Conservation (phyloP, 1,140 invertebrate genomes). For the Drosophila littoralis region DNA sequence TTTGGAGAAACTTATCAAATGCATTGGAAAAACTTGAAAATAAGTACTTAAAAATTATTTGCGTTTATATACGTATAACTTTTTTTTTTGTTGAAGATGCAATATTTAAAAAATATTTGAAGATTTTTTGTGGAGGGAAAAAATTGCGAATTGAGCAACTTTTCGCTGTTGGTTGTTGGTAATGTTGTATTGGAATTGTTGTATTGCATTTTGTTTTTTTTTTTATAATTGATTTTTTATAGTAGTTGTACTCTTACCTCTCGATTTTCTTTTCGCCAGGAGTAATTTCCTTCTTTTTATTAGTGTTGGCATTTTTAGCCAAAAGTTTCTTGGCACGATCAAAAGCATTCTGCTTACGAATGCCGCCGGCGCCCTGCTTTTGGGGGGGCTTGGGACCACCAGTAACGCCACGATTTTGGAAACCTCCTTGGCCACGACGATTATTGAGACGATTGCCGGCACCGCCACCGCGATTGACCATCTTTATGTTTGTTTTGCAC, state of each 20-base stretch:
- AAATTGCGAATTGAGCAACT: slow-evolving; percentile 51
- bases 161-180: slow-evolving; percentile 31
- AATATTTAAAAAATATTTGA: slow-evolving; percentile 46
- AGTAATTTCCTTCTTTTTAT: slow-evolving; percentile 84
- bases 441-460: slow-evolving; percentile 84
- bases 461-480: slow-evolving; percentile 84
- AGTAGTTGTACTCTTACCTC: slow-evolving; percentile 83
- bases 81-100: slow-evolving; percentile 28
- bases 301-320: slow-evolving; percentile 84
- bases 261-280: slow-evolving; percentile 84
- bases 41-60: slow-evolving; percentile 47
- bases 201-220: slow-evolving; percentile 34
- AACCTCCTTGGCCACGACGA: slow-evolving; percentile 84
- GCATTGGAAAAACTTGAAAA: slow-evolving; percentile 45
- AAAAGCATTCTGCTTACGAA: slow-evolving; percentile 85
- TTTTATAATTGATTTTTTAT: slow-evolving; percentile 54
- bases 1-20: slow-evolving; percentile 37
- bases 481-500: slow-evolving; percentile 54
- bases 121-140: slow-evolving; percentile 41
- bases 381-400: slow-evolving; percentile 78
- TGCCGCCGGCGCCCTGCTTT: slow-evolving; percentile 83
- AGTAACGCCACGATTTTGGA: slow-evolving; percentile 82
- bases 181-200: slow-evolving; percentile 50
- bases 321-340: slow-evolving; percentile 85
- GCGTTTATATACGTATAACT: slow-evolving; percentile 8